Base-by-base conservation (phyloP, 37 sponge, comb jelly and placozoan species). In the Bolinopsis microptera region DNA sequence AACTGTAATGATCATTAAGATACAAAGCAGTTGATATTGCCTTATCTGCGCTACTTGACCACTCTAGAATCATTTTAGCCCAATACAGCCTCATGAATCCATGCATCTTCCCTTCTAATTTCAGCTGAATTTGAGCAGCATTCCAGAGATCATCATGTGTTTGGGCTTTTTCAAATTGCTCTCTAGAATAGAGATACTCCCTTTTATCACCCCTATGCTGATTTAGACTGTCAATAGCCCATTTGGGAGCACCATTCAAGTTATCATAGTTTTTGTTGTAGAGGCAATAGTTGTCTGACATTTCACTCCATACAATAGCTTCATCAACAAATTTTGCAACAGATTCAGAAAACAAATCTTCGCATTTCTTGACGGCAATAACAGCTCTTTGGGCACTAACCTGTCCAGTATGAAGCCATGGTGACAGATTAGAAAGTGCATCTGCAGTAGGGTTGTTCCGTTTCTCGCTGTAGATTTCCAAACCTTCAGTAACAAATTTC, bases 1-100 rank as follows among this genome's bases (percentile, higher is more conserved):
- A 68, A 41, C 94, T 94, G 76, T 94, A 95, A 67, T 92, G 94
- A 40, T 95, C 94, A 92, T 95, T 95, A 21, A 95, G 83, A 34
- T 94, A 93, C 35, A 95, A 88, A 35, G 94, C 94, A 68, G 83
- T 72, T 61, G 72, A 30, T 2, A 95, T 48, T 3, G 94, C 96
- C 61, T 94, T 83, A 26, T 93, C 88, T 69, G 94, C 94, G n/a
- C 72, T 82, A 13, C 68, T 28, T 5, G 94, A 82, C 96, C 96
- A 95, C 93, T 95, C 96, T 9, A 95, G 93, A 38, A 95, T 94
- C 94, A 94, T 95, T 93, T 95, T 95, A 25, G 94, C 96, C 96
- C 96, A 95, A 74, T 95, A 95, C 96, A 95, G 94, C 35, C 96
- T 69, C 76, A 95, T 32, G 93, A 75, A 95, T 34, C 96, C 96